phyloP scores from a whole-genome alignment of 2,113 vertebrate species.

The Neogale vison region DNA sequence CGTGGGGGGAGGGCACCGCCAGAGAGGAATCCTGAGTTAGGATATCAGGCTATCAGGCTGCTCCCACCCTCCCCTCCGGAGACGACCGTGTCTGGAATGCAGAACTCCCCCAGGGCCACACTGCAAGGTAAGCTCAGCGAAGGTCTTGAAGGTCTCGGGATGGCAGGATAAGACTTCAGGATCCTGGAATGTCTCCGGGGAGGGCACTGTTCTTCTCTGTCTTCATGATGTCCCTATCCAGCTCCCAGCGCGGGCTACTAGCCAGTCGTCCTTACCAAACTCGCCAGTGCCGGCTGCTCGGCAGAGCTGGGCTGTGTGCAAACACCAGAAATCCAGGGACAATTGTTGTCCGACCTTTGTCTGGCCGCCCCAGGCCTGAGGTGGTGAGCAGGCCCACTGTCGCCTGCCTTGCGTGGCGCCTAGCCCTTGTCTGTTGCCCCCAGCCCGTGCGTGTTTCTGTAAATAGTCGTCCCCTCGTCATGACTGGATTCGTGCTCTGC shows the following conservation, averaged over 20 bases:
- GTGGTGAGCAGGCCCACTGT: background rate
- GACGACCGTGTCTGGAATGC: background rate
- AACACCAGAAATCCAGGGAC: background rate
- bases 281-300: background rate
- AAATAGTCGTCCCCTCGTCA: background rate
- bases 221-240: background rate
- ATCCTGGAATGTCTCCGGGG: background rate
- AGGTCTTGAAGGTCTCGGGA: background rate
- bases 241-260: background rate
- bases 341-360: background rate
- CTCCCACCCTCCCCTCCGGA: background rate
- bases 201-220: background rate
- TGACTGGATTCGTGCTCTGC: accelerated
- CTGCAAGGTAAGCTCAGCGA: background rate
- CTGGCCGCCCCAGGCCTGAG: accelerated
- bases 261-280: background rate
- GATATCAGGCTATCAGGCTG: background rate
- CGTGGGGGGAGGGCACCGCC: background rate
- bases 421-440: background rate
- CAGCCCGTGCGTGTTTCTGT: background rate
- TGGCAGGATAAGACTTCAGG: background rate
- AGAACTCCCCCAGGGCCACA: background rate
- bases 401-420: background rate
- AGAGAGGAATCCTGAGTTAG: background rate
- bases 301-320: background rate